Conservation (phyloP, 2,797 vertebrate species). For the Hoplostethus atlanticus region DNA sequence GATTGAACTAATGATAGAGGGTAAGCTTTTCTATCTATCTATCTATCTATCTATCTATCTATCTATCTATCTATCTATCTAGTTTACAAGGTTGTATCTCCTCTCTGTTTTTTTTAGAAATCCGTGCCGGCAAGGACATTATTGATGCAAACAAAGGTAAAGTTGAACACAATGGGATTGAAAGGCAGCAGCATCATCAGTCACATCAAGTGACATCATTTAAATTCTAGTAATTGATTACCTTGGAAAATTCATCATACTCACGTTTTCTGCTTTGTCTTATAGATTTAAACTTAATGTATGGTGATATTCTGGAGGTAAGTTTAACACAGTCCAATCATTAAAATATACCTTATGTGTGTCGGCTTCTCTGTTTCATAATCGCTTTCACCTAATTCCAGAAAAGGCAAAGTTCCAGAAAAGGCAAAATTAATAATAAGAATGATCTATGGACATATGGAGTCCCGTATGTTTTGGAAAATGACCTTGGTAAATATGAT, state of each 20-base stretch:
- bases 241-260: no score
- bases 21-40: constrained; percentile 25
- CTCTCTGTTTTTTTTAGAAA: constrained; percentile 43
- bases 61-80: no score
- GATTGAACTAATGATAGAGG: neutral
- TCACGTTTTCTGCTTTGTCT: neutral
- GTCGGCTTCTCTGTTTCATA: neutral
- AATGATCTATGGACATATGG: constrained; percentile 17
- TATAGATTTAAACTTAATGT: neutral
- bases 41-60: no score
- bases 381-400: neutral
- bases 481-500: constrained; percentile 47
- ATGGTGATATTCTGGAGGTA: constrained; percentile 61
- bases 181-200: neutral
- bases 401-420: constrained; percentile 28
- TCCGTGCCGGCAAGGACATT: constrained; percentile 17
- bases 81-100: neutral
- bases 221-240: no score
- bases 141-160: constrained; percentile 59
- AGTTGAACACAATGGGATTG: neutral
- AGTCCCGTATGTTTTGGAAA: constrained; percentile 53
- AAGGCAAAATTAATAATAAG: rapidly evolving
- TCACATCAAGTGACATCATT: no score
- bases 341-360: neutral
- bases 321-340: neutral